Evolutionary conservation across 2,888 invertebrate species (phyloP), one percentile per base, ranked within the genome.

Genomic region (Melieria picta): DNA sequence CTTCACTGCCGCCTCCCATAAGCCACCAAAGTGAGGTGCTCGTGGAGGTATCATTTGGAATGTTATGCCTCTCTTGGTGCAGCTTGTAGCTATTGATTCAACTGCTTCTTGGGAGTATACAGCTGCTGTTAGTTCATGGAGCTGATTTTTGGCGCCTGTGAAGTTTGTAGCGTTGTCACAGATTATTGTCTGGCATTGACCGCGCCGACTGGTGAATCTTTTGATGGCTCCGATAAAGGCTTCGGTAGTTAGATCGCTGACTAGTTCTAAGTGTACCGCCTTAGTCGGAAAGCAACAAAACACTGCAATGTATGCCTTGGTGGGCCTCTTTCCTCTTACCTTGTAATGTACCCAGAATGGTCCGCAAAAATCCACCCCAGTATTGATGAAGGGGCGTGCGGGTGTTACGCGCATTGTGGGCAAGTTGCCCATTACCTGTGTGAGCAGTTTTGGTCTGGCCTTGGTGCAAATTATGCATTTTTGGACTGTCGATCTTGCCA

Each of bases 171-270:
- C n/a, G n/a, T n/a, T n/a, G n/a, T n/a, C 16, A 16, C 16, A 16
- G 1, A 16, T 16, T 16, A 16, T 16, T 16, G 16, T 69, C 48
- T 70, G 60, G 55, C 64, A 74, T 43, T 58, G 60, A 48, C 72
- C 69, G 47, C 65, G 64, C 58, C 64, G 48, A 50, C 52, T 57
- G 30, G 64, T 16, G 46, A 72, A 72, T 7, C 69, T 60, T 69
- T 69, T 72, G 5, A 72, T 55, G 55, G 71, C 65, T 5, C 71
- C 61, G 4, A 67, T 57, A 13, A 72, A 72, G 9, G 69, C 66
- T 10, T 70, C 65, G 48, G 70, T 73, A 30, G 69, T 72, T 30
- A 73, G 52, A 16, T 71, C 70, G 56, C 65, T 72, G 13, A 72
- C 65, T 0, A 70, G 30, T 56, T 72, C 65, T 45, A 72, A 30